Evolutionary conservation across 2,888 invertebrate species (phyloP).

Genomic region (Alcis repandata): DNA sequence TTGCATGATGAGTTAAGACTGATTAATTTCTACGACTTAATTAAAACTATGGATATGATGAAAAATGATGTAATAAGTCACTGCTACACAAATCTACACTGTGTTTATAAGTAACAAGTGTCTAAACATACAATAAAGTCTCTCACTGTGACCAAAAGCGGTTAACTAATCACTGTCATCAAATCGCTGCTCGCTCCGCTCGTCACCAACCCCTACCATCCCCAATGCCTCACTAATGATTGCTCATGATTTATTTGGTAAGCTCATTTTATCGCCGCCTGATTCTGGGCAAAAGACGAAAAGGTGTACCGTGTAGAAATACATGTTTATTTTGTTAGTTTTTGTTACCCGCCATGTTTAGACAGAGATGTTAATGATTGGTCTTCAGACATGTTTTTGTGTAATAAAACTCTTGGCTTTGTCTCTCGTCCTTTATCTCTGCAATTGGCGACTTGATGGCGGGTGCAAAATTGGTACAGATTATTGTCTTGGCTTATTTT

Average conservation of each 20-base stretch:
- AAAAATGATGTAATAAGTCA: too few relatives aligned
- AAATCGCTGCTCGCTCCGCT: constrained; percentile 37
- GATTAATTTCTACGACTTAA: too few relatives aligned
- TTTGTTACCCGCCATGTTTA: constrained; percentile 29
- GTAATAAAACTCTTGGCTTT: constrained; percentile 32
- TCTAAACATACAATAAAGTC: too few relatives aligned
- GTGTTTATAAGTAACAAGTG: too few relatives aligned
- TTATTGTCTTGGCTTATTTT: constrained; percentile 20
- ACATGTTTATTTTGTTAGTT: constrained; percentile 46
- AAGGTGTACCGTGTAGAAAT: constrained; percentile 57
- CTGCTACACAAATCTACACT: too few relatives aligned
- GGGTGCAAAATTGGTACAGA: constrained; percentile 21
- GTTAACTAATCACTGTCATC: too few relatives aligned
- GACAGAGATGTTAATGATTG: constrained; percentile 35
- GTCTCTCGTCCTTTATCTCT: constrained; percentile 29
- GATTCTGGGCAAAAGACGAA: constrained; percentile 63
- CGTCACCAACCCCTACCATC: constrained; percentile 41
- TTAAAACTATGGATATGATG: too few relatives aligned
- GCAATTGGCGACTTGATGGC: constrained; percentile 34
- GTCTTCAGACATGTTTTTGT: constrained; percentile 32
- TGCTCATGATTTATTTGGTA: constrained; percentile 81
- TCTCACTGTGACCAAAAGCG: too few relatives aligned
- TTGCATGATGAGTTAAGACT: too few relatives aligned
- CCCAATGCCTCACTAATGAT: constrained; percentile 76
- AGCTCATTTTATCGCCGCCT: constrained; percentile 74